A percentile compares a stretch with the other conserved stretches of the same genome.
These are phyloP conservation scores for Zaprionus davidi DNA, from an alignment of 1,140 invertebrate genomes.

Conservation along the genomic window DNA sequence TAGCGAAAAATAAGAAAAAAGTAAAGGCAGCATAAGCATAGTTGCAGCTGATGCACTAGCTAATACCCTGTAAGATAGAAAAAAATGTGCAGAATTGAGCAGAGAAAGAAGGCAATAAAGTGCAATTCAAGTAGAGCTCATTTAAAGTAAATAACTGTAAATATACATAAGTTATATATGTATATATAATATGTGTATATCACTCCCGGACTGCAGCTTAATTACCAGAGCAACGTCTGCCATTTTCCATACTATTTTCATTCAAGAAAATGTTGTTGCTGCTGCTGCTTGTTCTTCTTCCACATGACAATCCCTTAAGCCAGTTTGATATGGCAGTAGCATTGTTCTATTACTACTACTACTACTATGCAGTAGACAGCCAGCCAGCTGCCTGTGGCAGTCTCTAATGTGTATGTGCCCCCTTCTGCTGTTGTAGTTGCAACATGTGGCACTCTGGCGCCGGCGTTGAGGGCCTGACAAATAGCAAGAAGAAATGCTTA, in stretches of 20 bases:
- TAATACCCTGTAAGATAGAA: conserved; percentile 26
- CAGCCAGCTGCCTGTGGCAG: conserved; percentile 2
- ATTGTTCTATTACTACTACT: neutral
- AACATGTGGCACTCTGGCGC: conserved; percentile 9
- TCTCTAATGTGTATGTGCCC: neutral
- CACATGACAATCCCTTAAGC: neutral
- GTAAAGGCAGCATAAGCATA: conserved; percentile 26
- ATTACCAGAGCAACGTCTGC: neutral
- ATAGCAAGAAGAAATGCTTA: conserved; percentile 64
- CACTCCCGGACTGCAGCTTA: neutral
- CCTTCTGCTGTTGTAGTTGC: conserved; percentile 3
- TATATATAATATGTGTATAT: neutral
- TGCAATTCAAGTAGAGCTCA: neutral
- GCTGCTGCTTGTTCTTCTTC: no score
- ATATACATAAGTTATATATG: neutral
- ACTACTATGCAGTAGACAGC: neutral
- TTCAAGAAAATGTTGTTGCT: neutral
- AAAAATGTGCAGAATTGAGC: neutral
- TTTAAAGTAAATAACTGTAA: neutral
- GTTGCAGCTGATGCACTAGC: neutral
- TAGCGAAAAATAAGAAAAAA: conserved; percentile 52
- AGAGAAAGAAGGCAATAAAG: neutral
- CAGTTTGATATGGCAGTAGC: neutral
- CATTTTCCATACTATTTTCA: neutral
- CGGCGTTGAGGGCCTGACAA: conserved; percentile 43